Percentiles rank a stretch among this genome's conserved stretches.
These are phyloP conservation scores for Potamarius usumacintae DNA, from an alignment of 2,113 vertebrate genomes.

Conservation along the genomic window DNA sequence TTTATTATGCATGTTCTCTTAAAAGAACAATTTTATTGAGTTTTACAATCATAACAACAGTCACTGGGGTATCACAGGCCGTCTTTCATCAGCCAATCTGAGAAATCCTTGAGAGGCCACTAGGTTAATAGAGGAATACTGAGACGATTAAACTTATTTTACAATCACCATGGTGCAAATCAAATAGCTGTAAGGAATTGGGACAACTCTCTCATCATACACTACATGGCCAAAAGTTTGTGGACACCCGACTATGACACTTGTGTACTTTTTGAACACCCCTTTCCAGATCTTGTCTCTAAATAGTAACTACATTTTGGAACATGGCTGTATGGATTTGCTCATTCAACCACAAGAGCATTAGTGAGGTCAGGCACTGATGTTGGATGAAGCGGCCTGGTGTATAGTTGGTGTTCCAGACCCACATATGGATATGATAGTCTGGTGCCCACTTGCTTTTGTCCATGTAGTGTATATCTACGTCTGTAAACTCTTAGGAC, in stretches of 20 bases:
- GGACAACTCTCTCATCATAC: background rate
- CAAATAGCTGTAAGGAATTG: background rate
- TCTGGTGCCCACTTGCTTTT: background rate
- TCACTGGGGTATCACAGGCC: background rate
- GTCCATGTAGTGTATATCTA: background rate
- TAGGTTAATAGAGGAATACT: constrained; percentile 1
- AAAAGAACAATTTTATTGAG: background rate
- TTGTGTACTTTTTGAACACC: background rate
- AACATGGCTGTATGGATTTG: background rate
- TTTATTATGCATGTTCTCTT: background rate
- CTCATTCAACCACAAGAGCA: background rate
- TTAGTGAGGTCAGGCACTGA: background rate
- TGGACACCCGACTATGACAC: background rate
- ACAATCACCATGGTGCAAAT: background rate
- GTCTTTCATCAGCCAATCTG: background rate
- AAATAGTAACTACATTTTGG: background rate
- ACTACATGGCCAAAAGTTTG: background rate
- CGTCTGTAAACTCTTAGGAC: background rate
- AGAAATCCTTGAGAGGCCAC: background rate
- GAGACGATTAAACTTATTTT: background rate
- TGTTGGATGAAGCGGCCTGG: background rate
- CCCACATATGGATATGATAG: background rate
- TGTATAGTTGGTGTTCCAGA: background rate
- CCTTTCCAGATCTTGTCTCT: background rate
- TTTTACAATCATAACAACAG: background rate